These are phyloP conservation scores for Ophion obscuratus DNA, from an alignment of 2,888 invertebrate species.

Conservation along the genomic window DNA sequence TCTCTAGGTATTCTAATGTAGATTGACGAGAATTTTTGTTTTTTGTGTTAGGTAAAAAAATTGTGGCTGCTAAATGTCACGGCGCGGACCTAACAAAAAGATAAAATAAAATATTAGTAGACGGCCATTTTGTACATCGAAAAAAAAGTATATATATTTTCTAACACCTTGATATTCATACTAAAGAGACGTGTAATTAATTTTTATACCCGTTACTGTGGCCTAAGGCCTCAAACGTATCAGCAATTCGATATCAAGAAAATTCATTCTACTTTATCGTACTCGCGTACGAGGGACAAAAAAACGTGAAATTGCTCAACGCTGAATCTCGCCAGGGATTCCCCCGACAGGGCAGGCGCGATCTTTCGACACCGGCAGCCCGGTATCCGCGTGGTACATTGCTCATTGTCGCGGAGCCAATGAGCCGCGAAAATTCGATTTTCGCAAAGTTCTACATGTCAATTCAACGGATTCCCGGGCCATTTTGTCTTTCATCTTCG, in stretches of 20 bases:
- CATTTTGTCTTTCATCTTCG: background rate
- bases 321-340: background rate
- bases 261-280: background rate
- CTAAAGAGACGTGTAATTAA: too few relatives aligned
- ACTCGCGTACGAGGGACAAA: background rate
- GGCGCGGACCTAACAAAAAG: too few relatives aligned
- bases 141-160: too few relatives aligned
- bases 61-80: too few relatives aligned
- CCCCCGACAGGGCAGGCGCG: background rate
- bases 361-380: background rate
- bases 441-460: background rate
- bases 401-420: background rate
- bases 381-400: background rate
- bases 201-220: too few relatives aligned
- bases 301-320: background rate
- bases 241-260: background rate
- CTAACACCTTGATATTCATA: too few relatives aligned
- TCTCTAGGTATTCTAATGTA: too few relatives aligned
- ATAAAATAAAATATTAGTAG: too few relatives aligned
- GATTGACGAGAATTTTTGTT: too few relatives aligned
- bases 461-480: background rate
- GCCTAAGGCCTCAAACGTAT: background rate
- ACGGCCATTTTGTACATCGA: too few relatives aligned
- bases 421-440: background rate
- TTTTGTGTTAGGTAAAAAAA: too few relatives aligned